A percentile compares a stretch with the other conserved stretches of the same genome.
Conservation (phyloP, 2,113 vertebrate genomes). For the Parus major region DNA sequence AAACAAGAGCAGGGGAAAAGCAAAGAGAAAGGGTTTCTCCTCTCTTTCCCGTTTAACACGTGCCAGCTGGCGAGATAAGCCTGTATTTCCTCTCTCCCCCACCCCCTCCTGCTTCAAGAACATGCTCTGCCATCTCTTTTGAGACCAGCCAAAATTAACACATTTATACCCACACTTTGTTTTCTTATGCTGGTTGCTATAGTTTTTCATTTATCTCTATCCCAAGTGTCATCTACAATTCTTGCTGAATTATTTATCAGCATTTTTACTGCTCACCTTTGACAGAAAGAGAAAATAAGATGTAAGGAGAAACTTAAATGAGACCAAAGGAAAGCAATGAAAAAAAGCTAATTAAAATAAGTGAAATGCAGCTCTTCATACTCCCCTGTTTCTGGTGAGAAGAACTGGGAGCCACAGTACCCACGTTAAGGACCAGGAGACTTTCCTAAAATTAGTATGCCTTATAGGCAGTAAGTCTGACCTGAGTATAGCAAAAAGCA, state of each 20-base stretch:
- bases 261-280: constrained; percentile 51
- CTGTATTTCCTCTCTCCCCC: background rate
- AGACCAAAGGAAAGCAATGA: constrained; percentile 30
- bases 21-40: background rate
- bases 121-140: background rate
- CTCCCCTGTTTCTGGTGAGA: background rate
- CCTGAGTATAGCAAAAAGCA: background rate
- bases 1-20: background rate
- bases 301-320: constrained; percentile 34
- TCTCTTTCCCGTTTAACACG: background rate
- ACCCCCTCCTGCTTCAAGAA: background rate
- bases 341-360: constrained; percentile 34
- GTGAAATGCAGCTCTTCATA: background rate
- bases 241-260: constrained; percentile 52
- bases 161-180: constrained; percentile 4
- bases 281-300: constrained; percentile 56
- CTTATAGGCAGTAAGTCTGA: background rate
- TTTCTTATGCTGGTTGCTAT: background rate
- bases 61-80: background rate
- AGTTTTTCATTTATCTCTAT: constrained; percentile 40
- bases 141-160: constrained; percentile 16
- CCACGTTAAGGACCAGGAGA: background rate
- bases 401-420: background rate
- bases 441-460: background rate
- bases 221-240: constrained; percentile 1